Evolutionary conservation across 2,797 vertebrate species (phyloP).

Genomic region (Leptodactylus fallax): DNA sequence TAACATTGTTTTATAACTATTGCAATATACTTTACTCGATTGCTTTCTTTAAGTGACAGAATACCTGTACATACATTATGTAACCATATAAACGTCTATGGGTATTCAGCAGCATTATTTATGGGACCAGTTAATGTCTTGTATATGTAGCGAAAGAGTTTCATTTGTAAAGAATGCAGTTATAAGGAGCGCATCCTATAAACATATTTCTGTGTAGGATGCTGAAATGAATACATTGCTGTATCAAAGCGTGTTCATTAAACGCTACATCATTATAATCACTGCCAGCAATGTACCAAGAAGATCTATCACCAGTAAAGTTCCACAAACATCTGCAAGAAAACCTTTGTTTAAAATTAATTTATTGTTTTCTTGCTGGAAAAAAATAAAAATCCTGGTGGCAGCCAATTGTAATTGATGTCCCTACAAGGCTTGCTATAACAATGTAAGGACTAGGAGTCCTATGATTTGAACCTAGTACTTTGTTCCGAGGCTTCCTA

Average conservation of each 20-base stretch:
- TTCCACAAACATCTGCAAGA: neutral
- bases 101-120: neutral
- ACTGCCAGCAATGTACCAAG: neutral
- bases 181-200: neutral
- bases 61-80: neutral
- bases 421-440: conserved; percentile 18
- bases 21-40: neutral
- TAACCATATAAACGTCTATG: neutral
- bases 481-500: conserved; percentile 39
- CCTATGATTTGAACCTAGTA: conserved; percentile 41
- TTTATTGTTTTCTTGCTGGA: conserved; percentile 8
- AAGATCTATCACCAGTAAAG: conserved; percentile 14
- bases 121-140: conserved; percentile 7
- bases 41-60: neutral
- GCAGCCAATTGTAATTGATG: conserved; percentile 42
- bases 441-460: conserved; percentile 34
- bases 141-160: neutral
- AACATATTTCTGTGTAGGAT: conserved; percentile 3
- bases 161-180: neutral
- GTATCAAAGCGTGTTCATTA: conserved; percentile 28
- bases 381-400: conserved; percentile 11
- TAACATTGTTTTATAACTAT: too few species aligned
- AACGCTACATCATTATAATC: conserved; percentile 35
- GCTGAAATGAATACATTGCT: conserved; percentile 14
- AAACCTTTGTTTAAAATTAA: conserved; percentile 18